A percentile compares a stretch with the other conserved stretches of the same genome.
These are phyloP conservation scores for Austrofundulus limnaeus DNA, from an alignment of 2,113 vertebrate genomes.

Conservation along the genomic window DNA sequence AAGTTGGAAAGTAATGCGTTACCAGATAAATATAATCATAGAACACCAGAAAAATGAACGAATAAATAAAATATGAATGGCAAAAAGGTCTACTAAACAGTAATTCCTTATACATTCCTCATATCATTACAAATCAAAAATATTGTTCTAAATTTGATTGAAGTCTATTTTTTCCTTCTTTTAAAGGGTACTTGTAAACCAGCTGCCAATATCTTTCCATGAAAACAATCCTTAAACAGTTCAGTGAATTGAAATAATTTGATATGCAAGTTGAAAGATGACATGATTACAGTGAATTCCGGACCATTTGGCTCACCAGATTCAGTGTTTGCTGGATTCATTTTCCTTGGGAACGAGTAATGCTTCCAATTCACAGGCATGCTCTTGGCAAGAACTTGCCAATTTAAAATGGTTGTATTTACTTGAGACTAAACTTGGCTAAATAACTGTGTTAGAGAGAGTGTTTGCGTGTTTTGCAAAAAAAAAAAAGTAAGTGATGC, in stretches of 20 bases:
- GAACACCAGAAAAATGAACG: too few species aligned
- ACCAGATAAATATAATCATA: too few species aligned
- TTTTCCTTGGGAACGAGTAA: slow-evolving; percentile 2
- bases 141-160: not conserved
- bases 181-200: slow-evolving; percentile 8
- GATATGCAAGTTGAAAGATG: slow-evolving; percentile 23
- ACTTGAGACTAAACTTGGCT: slow-evolving; percentile 60
- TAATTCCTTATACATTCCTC: too few species aligned
- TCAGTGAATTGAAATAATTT: slow-evolving; percentile 5
- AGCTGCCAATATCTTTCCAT: slow-evolving; percentile 5
- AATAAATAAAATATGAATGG: too few species aligned
- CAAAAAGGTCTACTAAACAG: not conserved
- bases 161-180: not conserved
- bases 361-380: slow-evolving; percentile 34
- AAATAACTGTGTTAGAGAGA: slow-evolving; percentile 7
- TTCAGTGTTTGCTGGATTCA: slow-evolving; percentile 14
- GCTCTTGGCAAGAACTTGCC: slow-evolving; percentile 48
- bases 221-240: slow-evolving; percentile 1
- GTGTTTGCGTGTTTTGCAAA: slow-evolving; percentile 48
- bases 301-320: slow-evolving; percentile 25
- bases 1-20: too few species aligned
- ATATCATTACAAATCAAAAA: not conserved
- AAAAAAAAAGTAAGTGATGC: slow-evolving; percentile 59
- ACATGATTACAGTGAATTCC: slow-evolving; percentile 21
- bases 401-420: slow-evolving; percentile 59